Evolutionary conservation across 2,113 vertebrate genomes (phyloP).

Genomic region (Sceloporus undulatus): DNA sequence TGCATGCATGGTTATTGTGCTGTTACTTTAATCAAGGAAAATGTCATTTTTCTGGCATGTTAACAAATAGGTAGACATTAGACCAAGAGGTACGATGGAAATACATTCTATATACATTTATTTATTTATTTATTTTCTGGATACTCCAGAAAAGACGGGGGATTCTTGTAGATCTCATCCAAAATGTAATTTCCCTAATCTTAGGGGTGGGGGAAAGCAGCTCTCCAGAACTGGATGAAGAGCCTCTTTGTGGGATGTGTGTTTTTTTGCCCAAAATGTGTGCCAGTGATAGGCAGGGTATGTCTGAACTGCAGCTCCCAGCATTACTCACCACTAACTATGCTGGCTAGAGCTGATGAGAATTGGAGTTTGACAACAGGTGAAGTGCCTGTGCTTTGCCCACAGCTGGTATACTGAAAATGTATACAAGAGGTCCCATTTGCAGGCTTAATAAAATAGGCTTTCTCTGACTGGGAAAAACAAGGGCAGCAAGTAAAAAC

Average conservation of each 20-base stretch:
- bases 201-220: not conserved
- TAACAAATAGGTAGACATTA: not conserved
- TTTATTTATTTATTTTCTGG: not conserved
- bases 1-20: not conserved
- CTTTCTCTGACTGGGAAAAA: not conserved
- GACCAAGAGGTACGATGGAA: too few relatives aligned
- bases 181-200: not conserved
- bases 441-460: fast-evolving
- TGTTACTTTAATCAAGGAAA: not conserved
- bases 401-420: not conserved
- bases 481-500: not conserved
- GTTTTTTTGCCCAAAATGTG: too few relatives aligned
- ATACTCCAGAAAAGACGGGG: not conserved
- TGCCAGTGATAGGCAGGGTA: too few relatives aligned
- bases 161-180: not conserved
- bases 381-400: too few relatives aligned
- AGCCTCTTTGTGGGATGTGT: not conserved
- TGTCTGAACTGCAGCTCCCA: too few relatives aligned
- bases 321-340: too few relatives aligned
- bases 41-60: not conserved
- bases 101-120: too few relatives aligned
- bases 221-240: not conserved
- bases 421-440: not conserved
- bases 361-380: too few relatives aligned
- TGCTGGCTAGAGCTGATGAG: too few relatives aligned